A percentile compares a stretch with the other conserved stretches of the same genome.
Evolutionary conservation across 2,797 vertebrate species (phyloP).

Genomic region (Mormyrus hasselquistii): DNA sequence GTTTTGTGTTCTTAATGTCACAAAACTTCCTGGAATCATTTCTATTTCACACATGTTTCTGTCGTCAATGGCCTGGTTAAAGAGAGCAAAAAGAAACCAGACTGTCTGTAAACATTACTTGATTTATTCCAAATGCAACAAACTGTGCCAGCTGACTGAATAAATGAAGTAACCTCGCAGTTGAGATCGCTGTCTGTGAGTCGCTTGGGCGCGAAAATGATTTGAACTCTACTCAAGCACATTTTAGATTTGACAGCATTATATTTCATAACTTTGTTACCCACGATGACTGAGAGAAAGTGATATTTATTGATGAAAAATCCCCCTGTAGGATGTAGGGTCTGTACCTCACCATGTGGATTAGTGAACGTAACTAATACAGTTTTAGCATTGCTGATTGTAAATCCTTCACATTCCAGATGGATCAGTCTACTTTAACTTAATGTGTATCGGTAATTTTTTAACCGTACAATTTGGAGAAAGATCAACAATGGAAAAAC

Average conservation of each 20-base stretch:
- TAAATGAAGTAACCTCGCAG: not conserved
- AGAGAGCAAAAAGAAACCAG: not conserved
- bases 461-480: not conserved
- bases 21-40: not conserved
- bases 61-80: not conserved
- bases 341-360: not conserved
- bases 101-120: not conserved
- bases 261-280: not conserved
- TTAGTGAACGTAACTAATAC: not conserved
- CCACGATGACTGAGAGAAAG: not conserved
- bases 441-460: not conserved
- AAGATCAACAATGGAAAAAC: not conserved
- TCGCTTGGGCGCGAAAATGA: not conserved
- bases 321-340: not conserved
- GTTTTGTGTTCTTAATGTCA: slow-evolving; percentile 3
- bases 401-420: not conserved
- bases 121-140: not conserved
- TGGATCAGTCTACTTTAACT: not conserved
- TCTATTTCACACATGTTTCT: not conserved
- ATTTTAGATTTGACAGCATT: not conserved
- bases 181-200: not conserved
- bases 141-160: not conserved
- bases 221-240: not conserved
- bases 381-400: not conserved
- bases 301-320: not conserved